Evolutionary conservation across 2,797 vertebrate species (phyloP).

Genomic region (Onychomys torridus): DNA sequence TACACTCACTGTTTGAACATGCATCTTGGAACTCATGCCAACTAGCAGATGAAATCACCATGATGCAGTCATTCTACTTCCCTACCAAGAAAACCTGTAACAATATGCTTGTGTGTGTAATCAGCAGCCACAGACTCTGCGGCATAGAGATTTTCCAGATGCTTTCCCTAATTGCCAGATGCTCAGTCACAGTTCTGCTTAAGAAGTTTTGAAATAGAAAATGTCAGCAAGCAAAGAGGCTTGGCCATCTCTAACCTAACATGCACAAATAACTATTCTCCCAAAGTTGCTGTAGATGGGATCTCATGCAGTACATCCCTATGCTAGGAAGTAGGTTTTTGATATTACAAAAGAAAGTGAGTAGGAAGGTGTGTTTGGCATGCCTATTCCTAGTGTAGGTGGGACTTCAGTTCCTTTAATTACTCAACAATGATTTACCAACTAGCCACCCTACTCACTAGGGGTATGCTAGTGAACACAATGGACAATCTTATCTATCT

Average conservation of each 20-base stretch:
- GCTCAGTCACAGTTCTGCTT: slow-evolving; percentile 35
- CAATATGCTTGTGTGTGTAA: slow-evolving; percentile 53
- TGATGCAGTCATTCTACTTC: slow-evolving; percentile 30
- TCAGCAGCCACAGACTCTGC: slow-evolving; percentile 49
- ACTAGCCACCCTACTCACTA: background rate
- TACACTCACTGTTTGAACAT: background rate
- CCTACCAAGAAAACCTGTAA: slow-evolving; percentile 28
- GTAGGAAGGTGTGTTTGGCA: background rate
- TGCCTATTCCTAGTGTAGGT: slow-evolving; percentile 37
- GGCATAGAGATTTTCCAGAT: slow-evolving; percentile 57
- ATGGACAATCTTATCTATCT: slow-evolving; percentile 24
- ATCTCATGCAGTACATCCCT: background rate
- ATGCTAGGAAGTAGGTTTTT: slow-evolving; percentile 20
- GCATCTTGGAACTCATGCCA: slow-evolving; percentile 21
- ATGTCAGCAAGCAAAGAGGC: slow-evolving; percentile 45
- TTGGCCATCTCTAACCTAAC: slow-evolving; percentile 6
- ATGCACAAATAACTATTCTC: slow-evolving; percentile 42
- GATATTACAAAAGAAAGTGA: slow-evolving; percentile 51
- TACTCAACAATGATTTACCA: slow-evolving; percentile 10
- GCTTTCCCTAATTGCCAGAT: slow-evolving; percentile 64
- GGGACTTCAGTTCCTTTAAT: slow-evolving; percentile 40
- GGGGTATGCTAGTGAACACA: slow-evolving; percentile 4
- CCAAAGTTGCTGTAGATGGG: slow-evolving; percentile 33
- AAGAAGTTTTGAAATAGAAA: slow-evolving; percentile 60
- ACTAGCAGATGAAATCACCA: slow-evolving; percentile 38